Evolutionary conservation across 2,888 invertebrate genomes (phyloP).

Genomic region (Athalia cordata): DNA sequence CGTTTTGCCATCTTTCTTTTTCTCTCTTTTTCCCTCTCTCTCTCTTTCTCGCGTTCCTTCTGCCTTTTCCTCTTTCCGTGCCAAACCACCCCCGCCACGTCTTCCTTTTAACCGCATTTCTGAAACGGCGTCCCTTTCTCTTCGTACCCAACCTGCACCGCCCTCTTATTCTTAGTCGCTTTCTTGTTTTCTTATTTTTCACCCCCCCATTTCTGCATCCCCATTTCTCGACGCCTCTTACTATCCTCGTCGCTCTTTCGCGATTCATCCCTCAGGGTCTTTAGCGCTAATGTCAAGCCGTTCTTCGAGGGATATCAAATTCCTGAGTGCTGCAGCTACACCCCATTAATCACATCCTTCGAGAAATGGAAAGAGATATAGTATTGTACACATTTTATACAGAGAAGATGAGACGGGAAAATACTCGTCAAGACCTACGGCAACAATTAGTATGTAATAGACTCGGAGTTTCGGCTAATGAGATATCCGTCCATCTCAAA

Average conservation of each 20-base stretch:
- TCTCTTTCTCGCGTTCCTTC: constrained; percentile 29
- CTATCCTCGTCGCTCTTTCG: not conserved
- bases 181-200: no score
- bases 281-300: constrained; percentile 40
- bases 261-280: constrained; percentile 27
- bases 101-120: not conserved
- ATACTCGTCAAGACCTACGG: constrained; percentile 7
- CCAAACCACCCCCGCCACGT: not conserved
- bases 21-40: constrained; percentile 23
- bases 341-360: constrained; percentile 31
- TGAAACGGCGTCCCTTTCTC: not conserved
- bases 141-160: not conserved
- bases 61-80: not conserved
- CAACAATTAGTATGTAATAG: constrained; percentile 28
- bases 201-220: not conserved
- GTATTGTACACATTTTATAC: no score
- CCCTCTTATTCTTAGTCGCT: not conserved
- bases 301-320: constrained; percentile 33
- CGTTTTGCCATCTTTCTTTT: constrained; percentile 30
- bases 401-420: no score
- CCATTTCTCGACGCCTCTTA: not conserved
- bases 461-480: not conserved
- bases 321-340: not conserved
- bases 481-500: no score
- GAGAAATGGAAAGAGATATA: not conserved